Conservation (phyloP, 2,888 invertebrate species). For the Allolobophora icterica region DNA sequence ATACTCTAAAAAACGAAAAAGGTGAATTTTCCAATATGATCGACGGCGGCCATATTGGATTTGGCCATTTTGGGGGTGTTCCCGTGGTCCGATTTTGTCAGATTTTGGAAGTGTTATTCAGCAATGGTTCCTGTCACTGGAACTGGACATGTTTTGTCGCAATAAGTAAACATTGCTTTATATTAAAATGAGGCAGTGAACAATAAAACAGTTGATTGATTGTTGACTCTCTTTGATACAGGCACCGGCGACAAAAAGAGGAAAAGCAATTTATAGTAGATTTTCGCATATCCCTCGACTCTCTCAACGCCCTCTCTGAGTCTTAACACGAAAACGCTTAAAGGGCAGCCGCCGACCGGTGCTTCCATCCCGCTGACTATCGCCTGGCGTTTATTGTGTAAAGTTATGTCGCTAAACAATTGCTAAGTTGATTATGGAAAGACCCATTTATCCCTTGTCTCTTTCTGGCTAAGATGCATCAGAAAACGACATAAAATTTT, state of each 20-base stretch:
- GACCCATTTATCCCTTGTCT: not conserved
- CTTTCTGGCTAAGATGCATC: not conserved
- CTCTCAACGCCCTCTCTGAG: not conserved
- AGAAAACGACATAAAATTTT: not conserved
- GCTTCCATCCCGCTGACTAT: not conserved
- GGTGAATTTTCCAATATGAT: no score
- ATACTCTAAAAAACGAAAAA: no score
- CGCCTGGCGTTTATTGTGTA: not conserved
- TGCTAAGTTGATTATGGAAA: not conserved
- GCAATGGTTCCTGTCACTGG: no score
- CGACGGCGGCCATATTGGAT: no score
- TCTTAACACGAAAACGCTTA: not conserved
- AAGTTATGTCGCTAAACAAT: not conserved
- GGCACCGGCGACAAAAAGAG: not conserved
- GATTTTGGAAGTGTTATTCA: no score
- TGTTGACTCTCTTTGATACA: not conserved
- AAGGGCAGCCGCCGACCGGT: not conserved
- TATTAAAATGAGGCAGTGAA: no score
- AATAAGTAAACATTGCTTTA: no score
- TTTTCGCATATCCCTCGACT: conserved; percentile 12
- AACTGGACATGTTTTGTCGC: no score
- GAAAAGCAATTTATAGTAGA: conserved; percentile 11
- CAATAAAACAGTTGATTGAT: no score
- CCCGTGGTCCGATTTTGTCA: no score
- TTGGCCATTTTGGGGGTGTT: no score